Percentiles rank a stretch among this genome's conserved stretches.
phyloP scores from a whole-genome alignment of 2,888 invertebrate species.

The Periphyllus acericola region DNA sequence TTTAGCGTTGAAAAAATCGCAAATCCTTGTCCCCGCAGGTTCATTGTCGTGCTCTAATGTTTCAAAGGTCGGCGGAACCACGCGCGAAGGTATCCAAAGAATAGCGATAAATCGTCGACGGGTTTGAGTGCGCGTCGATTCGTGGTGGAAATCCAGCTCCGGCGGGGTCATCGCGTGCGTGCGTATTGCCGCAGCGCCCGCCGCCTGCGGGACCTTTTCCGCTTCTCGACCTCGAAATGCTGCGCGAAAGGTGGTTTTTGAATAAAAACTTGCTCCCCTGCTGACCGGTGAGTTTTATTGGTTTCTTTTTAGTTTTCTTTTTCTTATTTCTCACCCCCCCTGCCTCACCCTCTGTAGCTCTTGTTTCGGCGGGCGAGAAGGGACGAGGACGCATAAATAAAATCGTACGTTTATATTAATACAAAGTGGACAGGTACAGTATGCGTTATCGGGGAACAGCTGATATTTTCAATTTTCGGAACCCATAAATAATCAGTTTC shows the following conservation, averaged over 20 bases:
- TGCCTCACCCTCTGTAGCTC: no score
- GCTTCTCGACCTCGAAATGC: slow-evolving; percentile 14
- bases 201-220: background rate
- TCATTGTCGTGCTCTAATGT: no score
- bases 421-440: slow-evolving; percentile 21
- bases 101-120: background rate
- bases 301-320: background rate
- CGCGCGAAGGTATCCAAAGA: background rate
- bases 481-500: slow-evolving; percentile 13
- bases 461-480: slow-evolving; percentile 26
- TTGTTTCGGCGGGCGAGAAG: background rate
- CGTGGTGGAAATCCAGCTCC: background rate
- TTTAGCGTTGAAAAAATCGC: no score
- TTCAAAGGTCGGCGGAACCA: no score
- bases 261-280: slow-evolving; percentile 12
- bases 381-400: slow-evolving; percentile 12
- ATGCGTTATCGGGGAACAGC: slow-evolving; percentile 34
- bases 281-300: slow-evolving; percentile 13
- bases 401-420: slow-evolving; percentile 28
- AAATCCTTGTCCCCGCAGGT: no score
- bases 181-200: background rate
- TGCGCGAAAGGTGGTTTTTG: slow-evolving; percentile 9
- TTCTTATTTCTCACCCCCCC: no score
- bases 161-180: background rate
- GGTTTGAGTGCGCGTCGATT: background rate